Base-by-base conservation (phyloP, 1,140 invertebrate genomes). In the Euglossa dilemma region DNA sequence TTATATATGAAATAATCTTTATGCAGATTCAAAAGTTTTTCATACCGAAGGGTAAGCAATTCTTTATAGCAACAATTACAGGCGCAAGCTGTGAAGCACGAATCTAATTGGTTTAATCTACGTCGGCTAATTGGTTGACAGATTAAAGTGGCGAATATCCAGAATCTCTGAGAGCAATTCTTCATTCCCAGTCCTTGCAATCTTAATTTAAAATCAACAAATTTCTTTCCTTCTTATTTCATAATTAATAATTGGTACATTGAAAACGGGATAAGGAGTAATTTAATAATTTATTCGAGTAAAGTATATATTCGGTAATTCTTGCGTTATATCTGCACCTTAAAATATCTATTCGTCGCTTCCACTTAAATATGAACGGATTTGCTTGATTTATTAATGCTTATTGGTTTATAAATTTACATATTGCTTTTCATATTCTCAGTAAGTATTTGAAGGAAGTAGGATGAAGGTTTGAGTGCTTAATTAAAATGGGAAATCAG, bases 31-130 rank as follows among this genome's bases (percentile, higher is more conserved):
- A 3, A 47, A 47, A 47, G 23, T 45, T 67, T 14, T 11, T n/a
- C 63, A 6, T 12, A 43, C 18, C 6, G 63, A 66, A 45, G 23
- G 9, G 11, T 14, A 12, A 18, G 64, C 3, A n/a, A 66, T 66
- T 9, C n/a, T 50, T 47, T 23, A 25, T 50, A 25, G 66, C 14
- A 25, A 69, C 14, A 25, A 69, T 50, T 69, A 69, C 45, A 69
- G 45, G 47, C n/a, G 66, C 66, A 25, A n/a, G 14, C 7, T 47
- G 25, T 20, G 45, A 69, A 47, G 66, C 45, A 50, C 23, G 66
- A 47, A 69, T 69, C 45, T 50, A 69, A 69, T 69, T 69, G n/a
- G 66, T 69, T 69, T 69, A 69, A 69, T 69, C 66, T 69, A 50
- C 7, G 66, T 50, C n/a, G 45, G n/a, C 66, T 69, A 69, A 69